A percentile compares a stretch with the other conserved stretches of the same genome.
Evolutionary conservation across 2,797 vertebrate genomes (phyloP).

Genomic region (Myotis daubentonii): DNA sequence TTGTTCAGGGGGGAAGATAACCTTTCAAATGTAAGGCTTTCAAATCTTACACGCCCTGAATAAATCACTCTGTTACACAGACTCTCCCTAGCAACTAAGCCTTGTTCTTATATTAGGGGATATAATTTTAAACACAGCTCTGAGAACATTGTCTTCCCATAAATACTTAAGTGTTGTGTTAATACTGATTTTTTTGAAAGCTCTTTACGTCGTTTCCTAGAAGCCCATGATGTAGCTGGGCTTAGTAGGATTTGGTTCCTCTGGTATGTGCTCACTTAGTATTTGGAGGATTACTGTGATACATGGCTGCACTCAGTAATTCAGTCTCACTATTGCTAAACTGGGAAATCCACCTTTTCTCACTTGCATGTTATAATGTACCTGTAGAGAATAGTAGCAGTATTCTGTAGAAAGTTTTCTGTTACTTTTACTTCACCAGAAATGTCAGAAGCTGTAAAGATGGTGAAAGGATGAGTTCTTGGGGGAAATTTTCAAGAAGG

Average conservation of each 20-base stretch:
- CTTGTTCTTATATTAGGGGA: not conserved
- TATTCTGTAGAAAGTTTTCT: not conserved
- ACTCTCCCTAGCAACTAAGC: constrained; percentile 1
- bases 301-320: not conserved
- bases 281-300: not conserved
- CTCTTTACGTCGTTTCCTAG: not conserved
- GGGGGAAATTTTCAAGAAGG: not conserved
- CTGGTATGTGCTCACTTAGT: not conserved
- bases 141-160: not conserved
- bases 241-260: not conserved
- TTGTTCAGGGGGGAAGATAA: not conserved
- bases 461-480: not conserved
- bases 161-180: constrained; percentile 31
- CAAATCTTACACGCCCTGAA: not conserved
- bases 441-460: not conserved
- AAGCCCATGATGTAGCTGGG: not conserved
- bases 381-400: not conserved
- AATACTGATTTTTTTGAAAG: not conserved
- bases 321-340: not conserved
- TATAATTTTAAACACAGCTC: constrained; percentile 25
- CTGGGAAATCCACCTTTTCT: not conserved
- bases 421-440: not conserved
- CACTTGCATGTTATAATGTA: not conserved
- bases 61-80: constrained; percentile 11
- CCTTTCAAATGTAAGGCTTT: constrained; percentile 39